Evolutionary conservation across 2,888 invertebrate species (phyloP), one percentile per base, ranked within the genome.

Genomic region (Lepidocyrtoides sp.): DNA sequence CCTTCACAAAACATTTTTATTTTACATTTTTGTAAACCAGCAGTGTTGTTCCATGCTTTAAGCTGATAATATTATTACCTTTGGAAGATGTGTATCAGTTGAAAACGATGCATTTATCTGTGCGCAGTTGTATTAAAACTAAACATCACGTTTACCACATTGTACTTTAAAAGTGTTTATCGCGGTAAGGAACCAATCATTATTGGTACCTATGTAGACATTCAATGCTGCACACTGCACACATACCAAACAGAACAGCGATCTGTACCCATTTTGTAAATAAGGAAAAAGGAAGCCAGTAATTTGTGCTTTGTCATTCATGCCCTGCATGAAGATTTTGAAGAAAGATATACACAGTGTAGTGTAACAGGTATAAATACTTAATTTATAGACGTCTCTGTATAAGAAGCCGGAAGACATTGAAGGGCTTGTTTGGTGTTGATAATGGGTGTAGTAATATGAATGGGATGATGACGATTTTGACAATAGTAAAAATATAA

Each of bases 361-460:
- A n/a, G n/a, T n/a, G n/a, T n/a, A n/a, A n/a, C 23, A 41, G 57
- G 54, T 57, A 54, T 20, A 32, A 48, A 79, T 57, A 79, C 32
- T 20, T 10, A 17, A 79, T 79, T 79, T 79, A 79, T 79, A 57
- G 17, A 10, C 32, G 57, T 79, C 32, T 57, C n/a, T 44, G 44
- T 75, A 8, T 44, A 57, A 36, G 23, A 79, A 79, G 57, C 79
- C 79, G 79, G 79, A 79, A 79, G 79, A 79, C 75, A 26, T 48
- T 14, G 48, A 75, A 75, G 48, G 48, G 75, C 48, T 48, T 75
- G 44, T 75, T 75, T 66, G 72, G 20, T 72, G 72, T 44, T 75
- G 26, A 75, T 75, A 44, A 48, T 48, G 48, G 29, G 2, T 63
- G 17, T 14, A 63, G 29, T 72, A 41, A 75, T 69, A 69, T 72